Conservation (phyloP, 2,113 vertebrate species). For the Cyphomyrus discorhynchus region DNA sequence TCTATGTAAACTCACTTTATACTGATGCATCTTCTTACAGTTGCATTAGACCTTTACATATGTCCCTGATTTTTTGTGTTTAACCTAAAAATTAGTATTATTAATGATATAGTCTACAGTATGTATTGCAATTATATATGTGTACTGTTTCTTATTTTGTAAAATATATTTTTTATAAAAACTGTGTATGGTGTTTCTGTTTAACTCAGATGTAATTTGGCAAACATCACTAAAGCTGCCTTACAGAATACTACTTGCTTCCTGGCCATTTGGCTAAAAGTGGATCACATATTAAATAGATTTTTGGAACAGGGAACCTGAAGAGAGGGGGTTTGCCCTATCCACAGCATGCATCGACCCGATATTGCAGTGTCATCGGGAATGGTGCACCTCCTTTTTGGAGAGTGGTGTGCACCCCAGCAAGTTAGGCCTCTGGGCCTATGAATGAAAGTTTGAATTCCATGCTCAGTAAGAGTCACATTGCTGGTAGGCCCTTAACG, state of each 20-base stretch:
- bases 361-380: not conserved
- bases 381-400: not conserved
- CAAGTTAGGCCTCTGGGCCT: not conserved
- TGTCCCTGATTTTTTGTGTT: constrained; percentile 68
- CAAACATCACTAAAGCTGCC: not conserved
- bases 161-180: constrained; percentile 99
- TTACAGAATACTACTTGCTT: not conserved
- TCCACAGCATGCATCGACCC: not conserved
- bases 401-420: not conserved
- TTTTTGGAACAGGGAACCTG: not conserved
- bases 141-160: constrained; percentile 99
- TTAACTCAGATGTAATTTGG: not conserved
- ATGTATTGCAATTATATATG: constrained; percentile 98
- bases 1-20: constrained; percentile 78
- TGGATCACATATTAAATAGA: not conserved
- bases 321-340: not conserved
- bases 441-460: not conserved
- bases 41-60: constrained; percentile 86
- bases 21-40: constrained; percentile 74
- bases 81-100: constrained; percentile 89
- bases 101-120: constrained; percentile 81
- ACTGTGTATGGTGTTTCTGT: constrained; percentile 44
- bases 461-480: not conserved
- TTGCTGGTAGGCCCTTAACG: not conserved
- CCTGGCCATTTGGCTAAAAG: not conserved